Percentiles rank a stretch among this genome's conserved stretches.
These are phyloP conservation scores for Apogon talboti DNA, from an alignment of 2,797 vertebrate genomes.

Conservation along the genomic window DNA sequence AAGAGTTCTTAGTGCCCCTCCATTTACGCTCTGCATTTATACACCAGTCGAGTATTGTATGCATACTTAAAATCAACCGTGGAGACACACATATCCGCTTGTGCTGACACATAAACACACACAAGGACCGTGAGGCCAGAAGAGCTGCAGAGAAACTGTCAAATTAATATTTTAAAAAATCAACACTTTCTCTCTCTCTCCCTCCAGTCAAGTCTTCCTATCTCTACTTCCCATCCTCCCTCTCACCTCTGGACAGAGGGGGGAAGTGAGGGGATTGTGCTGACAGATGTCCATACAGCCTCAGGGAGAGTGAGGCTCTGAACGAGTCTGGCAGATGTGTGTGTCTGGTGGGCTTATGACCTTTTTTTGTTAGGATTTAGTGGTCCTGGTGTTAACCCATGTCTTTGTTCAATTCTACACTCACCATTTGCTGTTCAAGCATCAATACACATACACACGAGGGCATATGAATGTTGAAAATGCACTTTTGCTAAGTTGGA, in stretches of 20 bases:
- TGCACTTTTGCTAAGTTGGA: no score
- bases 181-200: conserved; percentile 20
- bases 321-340: conserved; percentile 67
- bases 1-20: conserved; percentile 32
- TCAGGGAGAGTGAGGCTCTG: conserved; percentile 44
- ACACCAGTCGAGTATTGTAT: conserved; percentile 10
- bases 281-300: conserved; percentile 55
- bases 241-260: conserved; percentile 34
- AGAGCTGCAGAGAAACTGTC: conserved; percentile 12
- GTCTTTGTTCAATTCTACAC: not conserved
- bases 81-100: not conserved
- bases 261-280: conserved; percentile 7
- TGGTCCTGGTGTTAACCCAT: conserved; percentile 40
- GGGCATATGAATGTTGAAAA: no score
- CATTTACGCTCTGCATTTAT: conserved; percentile 34
- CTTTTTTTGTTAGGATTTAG: conserved; percentile 35
- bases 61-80: conserved; percentile 10
- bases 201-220: conserved; percentile 36
- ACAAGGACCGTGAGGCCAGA: not conserved
- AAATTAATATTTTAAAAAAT: conserved; percentile 22
- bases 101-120: not conserved
- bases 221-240: conserved; percentile 32
- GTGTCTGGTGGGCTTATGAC: conserved; percentile 30
- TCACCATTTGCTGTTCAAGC: not conserved
- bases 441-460: not conserved